These are phyloP conservation scores for Patella vulgata DNA, from an alignment of 1,140 invertebrate species.

Conservation along the genomic window DNA sequence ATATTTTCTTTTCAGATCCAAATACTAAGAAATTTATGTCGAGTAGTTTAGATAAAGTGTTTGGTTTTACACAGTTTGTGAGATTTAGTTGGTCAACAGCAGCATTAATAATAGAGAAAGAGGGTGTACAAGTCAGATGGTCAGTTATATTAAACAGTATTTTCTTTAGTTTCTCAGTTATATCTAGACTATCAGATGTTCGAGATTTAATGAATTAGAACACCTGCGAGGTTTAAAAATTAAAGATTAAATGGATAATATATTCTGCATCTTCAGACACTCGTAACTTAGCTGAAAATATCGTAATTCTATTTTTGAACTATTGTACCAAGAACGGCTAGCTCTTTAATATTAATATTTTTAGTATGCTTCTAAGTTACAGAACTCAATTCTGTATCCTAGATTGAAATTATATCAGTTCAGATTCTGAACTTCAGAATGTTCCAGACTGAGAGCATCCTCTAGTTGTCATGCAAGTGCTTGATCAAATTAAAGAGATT, in stretches of 20 bases:
- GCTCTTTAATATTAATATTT: too few species aligned
- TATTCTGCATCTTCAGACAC: neutral
- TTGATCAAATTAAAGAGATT: too few species aligned
- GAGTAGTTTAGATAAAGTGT: constrained; percentile 86
- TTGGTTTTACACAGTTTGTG: constrained; percentile 96
- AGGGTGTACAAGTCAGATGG: constrained; percentile 71
- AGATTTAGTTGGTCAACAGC: constrained; percentile 98
- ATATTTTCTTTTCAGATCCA: constrained; percentile 83
- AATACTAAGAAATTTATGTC: constrained; percentile 91
- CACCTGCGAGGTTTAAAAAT: neutral
- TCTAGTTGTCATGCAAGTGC: too few species aligned
- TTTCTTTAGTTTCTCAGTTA: neutral
- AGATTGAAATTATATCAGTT: too few species aligned
- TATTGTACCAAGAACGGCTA: too few species aligned
- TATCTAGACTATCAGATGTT: too few species aligned
- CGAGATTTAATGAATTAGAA: constrained; percentile 5
- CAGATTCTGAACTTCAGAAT: too few species aligned
- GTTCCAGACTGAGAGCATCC: too few species aligned
- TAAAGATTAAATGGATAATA: neutral
- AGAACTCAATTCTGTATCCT: too few species aligned
- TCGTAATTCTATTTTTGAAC: too few species aligned
- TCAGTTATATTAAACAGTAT: constrained; percentile 42
- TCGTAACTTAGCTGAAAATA: neutral
- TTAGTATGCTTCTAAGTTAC: too few species aligned
- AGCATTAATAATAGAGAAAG: constrained; percentile 79